A percentile compares a stretch with the other conserved stretches of the same genome.
Conservation (phyloP, 2,797 vertebrate genomes). For the Ibycter americanus region DNA sequence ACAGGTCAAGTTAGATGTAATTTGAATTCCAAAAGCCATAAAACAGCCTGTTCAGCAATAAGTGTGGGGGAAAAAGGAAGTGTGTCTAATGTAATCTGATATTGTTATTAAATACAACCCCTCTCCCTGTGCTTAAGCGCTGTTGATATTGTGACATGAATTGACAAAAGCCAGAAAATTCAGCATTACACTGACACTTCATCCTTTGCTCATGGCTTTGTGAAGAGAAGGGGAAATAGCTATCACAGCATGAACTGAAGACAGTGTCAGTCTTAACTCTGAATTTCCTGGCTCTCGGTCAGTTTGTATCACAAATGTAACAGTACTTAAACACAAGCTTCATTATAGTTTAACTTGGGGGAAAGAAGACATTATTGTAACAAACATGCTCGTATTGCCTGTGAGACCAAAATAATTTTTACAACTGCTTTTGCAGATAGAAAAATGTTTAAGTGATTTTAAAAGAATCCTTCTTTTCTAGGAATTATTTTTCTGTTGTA, state of each 20-base stretch:
- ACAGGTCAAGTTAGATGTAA: conserved; percentile 23
- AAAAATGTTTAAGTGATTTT: background rate
- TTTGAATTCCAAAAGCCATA: conserved; percentile 56
- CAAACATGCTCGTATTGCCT: background rate
- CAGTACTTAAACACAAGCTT: conserved; percentile 51
- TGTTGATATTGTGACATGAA: conserved; percentile 52
- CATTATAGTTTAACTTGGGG: background rate
- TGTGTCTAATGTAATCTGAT: conserved; percentile 56
- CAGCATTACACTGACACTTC: background rate
- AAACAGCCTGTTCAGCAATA: conserved; percentile 67
- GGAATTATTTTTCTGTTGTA: background rate
- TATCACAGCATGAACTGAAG: conserved; percentile 1
- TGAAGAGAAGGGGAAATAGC: conserved; percentile 28
- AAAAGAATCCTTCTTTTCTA: background rate
- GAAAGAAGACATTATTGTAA: background rate
- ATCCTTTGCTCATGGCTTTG: conserved; percentile 13
- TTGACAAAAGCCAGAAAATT: conserved; percentile 58
- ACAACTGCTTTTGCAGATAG: background rate
- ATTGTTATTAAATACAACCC: conserved; percentile 47
- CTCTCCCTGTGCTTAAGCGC: background rate
- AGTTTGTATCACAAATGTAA: conserved; percentile 31
- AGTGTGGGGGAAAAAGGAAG: background rate
- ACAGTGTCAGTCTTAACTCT: conserved; percentile 11
- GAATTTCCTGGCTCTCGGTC: conserved; percentile 64
- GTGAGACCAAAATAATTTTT: background rate